Evolutionary conservation across 2,113 vertebrate species (phyloP).

Genomic region (Vanacampus margaritifer): DNA sequence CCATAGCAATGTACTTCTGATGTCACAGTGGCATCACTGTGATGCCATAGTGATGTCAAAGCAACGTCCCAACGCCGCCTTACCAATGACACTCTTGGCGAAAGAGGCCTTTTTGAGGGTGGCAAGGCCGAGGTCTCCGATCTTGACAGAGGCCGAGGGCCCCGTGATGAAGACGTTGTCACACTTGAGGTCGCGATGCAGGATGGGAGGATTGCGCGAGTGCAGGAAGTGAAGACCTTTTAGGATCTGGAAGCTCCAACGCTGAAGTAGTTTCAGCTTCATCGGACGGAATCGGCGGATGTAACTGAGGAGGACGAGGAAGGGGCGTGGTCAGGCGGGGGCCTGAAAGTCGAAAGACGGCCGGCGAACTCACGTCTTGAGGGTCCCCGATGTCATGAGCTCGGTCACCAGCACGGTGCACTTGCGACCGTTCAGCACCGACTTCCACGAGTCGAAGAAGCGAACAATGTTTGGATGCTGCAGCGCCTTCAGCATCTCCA

Average conservation of each 20-base stretch:
- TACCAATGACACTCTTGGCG: slow-evolving; percentile 90
- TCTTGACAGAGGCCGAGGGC: slow-evolving; percentile 85
- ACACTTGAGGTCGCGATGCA: slow-evolving; percentile 90
- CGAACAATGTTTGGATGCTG: slow-evolving; percentile 97
- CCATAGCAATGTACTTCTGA: too few species aligned
- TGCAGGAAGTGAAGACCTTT: slow-evolving; percentile 89
- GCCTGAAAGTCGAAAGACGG: too few species aligned
- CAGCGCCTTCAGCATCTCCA: slow-evolving; percentile 92
- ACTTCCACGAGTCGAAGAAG: slow-evolving; percentile 96
- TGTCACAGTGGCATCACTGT: neutral
- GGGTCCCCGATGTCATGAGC: slow-evolving; percentile 94
- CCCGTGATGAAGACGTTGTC: slow-evolving; percentile 94
- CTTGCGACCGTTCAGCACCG: slow-evolving; percentile 78
- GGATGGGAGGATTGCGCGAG: slow-evolving; percentile 83
- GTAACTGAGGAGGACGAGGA: slow-evolving; percentile 51
- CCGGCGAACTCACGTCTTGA: slow-evolving; percentile 85
- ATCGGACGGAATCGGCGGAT: slow-evolving; percentile 87
- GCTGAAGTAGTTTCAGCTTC: slow-evolving; percentile 87
- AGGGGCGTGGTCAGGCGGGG: neutral
- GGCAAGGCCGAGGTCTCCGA: slow-evolving; percentile 88
- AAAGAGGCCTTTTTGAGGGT: slow-evolving; percentile 89
- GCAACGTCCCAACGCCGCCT: neutral
- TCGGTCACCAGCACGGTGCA: slow-evolving; percentile 92
- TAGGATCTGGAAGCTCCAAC: slow-evolving; percentile 87
- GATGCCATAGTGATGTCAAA: too few species aligned